Base-by-base conservation (phyloP, 1,140 invertebrate species). In the Eriosoma lanigerum region DNA sequence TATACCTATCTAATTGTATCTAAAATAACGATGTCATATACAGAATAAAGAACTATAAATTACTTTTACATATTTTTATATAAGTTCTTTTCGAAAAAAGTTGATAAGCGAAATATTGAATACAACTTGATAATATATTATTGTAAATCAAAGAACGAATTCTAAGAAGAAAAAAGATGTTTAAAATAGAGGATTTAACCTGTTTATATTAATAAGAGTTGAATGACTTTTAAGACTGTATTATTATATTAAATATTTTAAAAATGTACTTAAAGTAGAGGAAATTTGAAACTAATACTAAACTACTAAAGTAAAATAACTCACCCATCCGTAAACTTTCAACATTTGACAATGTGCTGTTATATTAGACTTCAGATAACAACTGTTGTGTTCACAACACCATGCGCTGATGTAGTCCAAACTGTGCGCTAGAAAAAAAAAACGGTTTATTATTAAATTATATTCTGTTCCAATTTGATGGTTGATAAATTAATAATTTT, bases 321-420 rank as follows among this genome's bases (percentile, higher is more conserved):
- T 72, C 29, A 72, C 68, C 68, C 24, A 19, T 52, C 48, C 26
- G 13, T 72, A 4, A 72, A 72, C 26, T 52, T 72, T 72, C 17
- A 6, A 52, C 17, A 6, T 52, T n/a, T 26, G 9, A 0, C 46
- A 72, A 50, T 52, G 17, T 50, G 68, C 29, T n/a, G 48, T 50
- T 50, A 29, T 52, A 52, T 52, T 29, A 0, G 17, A 72, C 17
- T 72, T 52, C 12, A 5, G 17, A 72, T 72, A 50, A 46, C 24
- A 50, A 29, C 17, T 19, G 24, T 12, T 13, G 24, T 26, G 68
- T 12, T 68, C 44, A 48, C 17, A 29, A 72, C 46, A 19, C 17
- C 24, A 9, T 72, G 3, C 19, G 3, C 19, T 13, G 17, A 13
- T n/a, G 17, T 9, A 50, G 26, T n/a, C 17, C 9, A 72, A 50